Base-by-base conservation (phyloP, 2,888 invertebrate species). In the Tuberolachnus salignus region DNA sequence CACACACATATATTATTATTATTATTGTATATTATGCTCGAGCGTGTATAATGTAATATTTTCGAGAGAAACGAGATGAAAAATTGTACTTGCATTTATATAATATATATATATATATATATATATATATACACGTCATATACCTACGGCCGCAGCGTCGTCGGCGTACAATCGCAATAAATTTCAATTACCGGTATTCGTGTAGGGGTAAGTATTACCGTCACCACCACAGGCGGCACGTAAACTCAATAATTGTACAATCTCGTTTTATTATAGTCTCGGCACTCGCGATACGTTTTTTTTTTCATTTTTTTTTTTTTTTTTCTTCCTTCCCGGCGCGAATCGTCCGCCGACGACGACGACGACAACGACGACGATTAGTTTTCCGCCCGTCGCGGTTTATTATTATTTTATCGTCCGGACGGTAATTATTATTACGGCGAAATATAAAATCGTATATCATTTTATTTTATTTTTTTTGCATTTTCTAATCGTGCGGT, bases 161-260 rank as follows among this genome's bases (percentile, higher is more conserved):
- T 51, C 23, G 51, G n/a, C 11, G 11, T 59, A 59, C n/a, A 6
- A 21, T 44, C 14, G 74, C 26, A 66, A 75, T 75, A 75, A 75
- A 75, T 75, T 66, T 75, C 74, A 75, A 75, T 75, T 75, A 75
- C 55, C 46, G 34, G 63, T 63, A 11, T 23, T 16, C 64, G 23
- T 55, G 64, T 66, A 75, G 46, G 74, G 51, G 73, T 63, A 73
- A 73, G 59, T 63, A 63, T 57, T 44, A 21, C 66, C 55, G 23
- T 6, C 66, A 53, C 69, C 51, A 42, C 71, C 42, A 46, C 72
- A 49, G 72, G 59, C 46, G 72, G 72, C 42, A 53, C 73, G n/a
- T 51, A 73, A 63, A 63, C 34, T 42, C n/a, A n/a, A n/a, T 74
- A 34, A 53, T 74, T 53, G 51, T 53, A 53, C 63, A 42, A 23